These are phyloP conservation scores for Dicrostonyx torquatus DNA, from an alignment of 2,797 vertebrate species.

Conservation along the genomic window DNA sequence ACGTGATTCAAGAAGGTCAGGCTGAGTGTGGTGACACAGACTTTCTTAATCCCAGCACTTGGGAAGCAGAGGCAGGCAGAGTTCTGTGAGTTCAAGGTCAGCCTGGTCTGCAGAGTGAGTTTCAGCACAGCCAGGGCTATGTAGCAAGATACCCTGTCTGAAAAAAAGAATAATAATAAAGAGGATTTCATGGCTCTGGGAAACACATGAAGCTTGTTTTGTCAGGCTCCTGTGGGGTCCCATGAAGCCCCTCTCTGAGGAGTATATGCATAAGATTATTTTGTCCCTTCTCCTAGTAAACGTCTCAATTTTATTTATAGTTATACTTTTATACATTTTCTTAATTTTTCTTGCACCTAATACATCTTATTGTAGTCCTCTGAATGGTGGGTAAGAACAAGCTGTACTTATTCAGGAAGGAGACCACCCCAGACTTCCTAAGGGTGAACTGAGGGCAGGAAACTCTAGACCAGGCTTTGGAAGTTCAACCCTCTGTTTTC, in stretches of 20 bases:
- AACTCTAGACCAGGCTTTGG: neutral
- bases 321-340: neutral
- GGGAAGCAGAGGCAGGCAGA: neutral
- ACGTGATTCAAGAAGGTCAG: neutral
- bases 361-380: neutral
- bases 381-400: neutral
- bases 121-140: neutral
- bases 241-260: neutral
- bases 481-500: neutral
- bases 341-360: neutral
- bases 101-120: neutral
- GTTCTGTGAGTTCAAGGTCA: neutral
- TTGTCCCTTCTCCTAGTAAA: neutral
- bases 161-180: neutral
- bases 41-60: neutral
- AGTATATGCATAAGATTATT: neutral
- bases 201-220: neutral
- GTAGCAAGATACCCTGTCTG: neutral
- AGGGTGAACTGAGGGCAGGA: neutral
- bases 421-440: neutral
- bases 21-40: neutral
- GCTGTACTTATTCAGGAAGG: neutral
- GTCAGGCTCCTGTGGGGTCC: neutral
- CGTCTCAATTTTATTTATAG: neutral
- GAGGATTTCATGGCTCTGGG: neutral